These are phyloP conservation scores for Tuberolachnus salignus DNA, from an alignment of 2,888 invertebrate genomes.

Conservation along the genomic window DNA sequence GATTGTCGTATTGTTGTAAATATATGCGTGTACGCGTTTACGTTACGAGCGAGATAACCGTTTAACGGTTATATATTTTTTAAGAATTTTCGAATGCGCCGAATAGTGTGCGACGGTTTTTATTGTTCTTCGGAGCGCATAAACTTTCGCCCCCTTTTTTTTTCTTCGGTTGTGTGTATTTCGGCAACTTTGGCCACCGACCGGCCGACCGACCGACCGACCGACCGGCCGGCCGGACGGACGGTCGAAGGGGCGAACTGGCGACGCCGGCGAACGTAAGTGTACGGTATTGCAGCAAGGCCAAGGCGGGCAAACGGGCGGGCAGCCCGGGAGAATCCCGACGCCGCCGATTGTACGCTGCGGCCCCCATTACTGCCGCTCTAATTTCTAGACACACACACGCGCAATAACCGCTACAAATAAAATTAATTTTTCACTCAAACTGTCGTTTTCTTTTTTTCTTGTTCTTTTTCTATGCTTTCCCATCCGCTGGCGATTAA, in stretches of 20 bases:
- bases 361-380: conserved; percentile 11
- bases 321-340: conserved; percentile 23
- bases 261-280: not conserved
- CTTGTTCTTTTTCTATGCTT: no score
- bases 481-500: no score
- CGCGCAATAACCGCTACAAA: not conserved
- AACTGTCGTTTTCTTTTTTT: conserved; percentile 1
- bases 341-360: conserved; percentile 33
- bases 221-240: not conserved
- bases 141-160: conserved; percentile 50
- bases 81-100: no score
- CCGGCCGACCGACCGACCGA: conserved; percentile 15
- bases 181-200: conserved; percentile 27
- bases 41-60: no score
- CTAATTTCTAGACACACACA: conserved; percentile 33
- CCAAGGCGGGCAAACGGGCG: not conserved
- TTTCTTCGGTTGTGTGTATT: conserved; percentile 44
- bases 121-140: conserved; percentile 34
- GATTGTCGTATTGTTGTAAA: no score
- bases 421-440: conserved; percentile 21
- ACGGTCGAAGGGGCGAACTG: not conserved
- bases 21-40: no score
- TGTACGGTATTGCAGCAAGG: not conserved
- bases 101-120: conserved; percentile 23
- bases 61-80: no score